phyloP scores from a whole-genome alignment of 2,113 vertebrate genomes.

The Petrocephalus microphthalmus region DNA sequence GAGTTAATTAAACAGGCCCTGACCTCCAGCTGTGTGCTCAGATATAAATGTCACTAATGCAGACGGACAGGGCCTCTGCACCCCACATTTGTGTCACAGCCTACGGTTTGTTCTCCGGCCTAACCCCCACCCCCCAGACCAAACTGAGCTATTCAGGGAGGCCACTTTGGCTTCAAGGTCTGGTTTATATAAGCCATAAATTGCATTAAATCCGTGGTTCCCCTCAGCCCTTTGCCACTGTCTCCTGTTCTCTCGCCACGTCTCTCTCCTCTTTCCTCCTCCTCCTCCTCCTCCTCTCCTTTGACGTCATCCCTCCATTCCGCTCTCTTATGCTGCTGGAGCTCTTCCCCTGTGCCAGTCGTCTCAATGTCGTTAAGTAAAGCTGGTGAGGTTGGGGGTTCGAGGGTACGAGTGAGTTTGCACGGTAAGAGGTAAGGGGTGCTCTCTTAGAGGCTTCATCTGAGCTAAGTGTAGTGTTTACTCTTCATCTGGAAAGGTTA shows the following conservation, averaged over 20 bases:
- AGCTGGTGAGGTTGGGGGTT: neutral
- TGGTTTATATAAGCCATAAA: neutral
- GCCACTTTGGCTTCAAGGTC: neutral
- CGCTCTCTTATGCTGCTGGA: neutral
- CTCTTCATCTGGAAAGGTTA: constrained; percentile 50
- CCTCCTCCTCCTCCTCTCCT: neutral
- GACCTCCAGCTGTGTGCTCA: neutral
- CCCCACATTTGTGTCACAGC: neutral
- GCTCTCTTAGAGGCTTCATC: neutral
- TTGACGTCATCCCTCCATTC: neutral
- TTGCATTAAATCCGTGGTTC: neutral
- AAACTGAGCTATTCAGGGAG: neutral
- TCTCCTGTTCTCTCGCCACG: neutral
- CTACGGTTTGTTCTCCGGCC: neutral
- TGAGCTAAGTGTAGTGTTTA: constrained; percentile 36
- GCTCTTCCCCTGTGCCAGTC: neutral
- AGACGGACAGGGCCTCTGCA: neutral
- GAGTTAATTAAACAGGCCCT: constrained; percentile 12
- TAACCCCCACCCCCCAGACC: neutral
- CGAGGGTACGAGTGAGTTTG: neutral
- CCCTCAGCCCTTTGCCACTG: neutral
- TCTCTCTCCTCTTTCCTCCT: neutral
- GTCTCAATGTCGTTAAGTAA: neutral
- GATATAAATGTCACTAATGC: neutral
- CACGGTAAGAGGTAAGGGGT: neutral